Percentiles rank a stretch among this genome's conserved stretches.
Conservation (phyloP, 2,113 vertebrate genomes). For the Ailurus styani region DNA sequence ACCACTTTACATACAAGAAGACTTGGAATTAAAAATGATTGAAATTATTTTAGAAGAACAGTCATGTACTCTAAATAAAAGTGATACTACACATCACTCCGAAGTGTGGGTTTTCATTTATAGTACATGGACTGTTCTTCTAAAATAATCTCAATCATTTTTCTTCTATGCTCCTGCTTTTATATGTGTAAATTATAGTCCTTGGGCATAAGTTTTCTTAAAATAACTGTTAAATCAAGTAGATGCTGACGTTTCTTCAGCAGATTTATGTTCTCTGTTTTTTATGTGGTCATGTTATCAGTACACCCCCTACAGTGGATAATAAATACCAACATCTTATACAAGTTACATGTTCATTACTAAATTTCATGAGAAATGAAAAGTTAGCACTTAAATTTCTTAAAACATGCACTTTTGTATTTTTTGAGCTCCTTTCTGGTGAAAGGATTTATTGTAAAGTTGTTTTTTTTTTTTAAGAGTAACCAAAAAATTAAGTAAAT, state of each 20-base stretch:
- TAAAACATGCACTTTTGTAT: not conserved
- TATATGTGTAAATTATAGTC: not conserved
- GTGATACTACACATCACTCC: not conserved
- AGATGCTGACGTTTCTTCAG: not conserved
- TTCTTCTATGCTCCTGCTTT: constrained; percentile 6
- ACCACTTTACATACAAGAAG: not conserved
- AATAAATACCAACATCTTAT: not conserved
- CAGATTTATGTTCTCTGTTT: not conserved
- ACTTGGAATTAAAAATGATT: not conserved
- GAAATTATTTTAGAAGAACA: constrained; percentile 4
- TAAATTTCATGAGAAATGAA: constrained; percentile 17
- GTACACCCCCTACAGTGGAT: not conserved
- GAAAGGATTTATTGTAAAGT: not conserved
- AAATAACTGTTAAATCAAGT: not conserved
- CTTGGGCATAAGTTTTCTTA: not conserved
- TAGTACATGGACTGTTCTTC: not conserved
- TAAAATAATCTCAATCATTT: constrained; percentile 20
- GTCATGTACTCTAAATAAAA: not conserved
- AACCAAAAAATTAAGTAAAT: not conserved
- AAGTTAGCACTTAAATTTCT: not conserved
- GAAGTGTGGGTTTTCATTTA: constrained; percentile 23
- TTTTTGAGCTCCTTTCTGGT: not conserved
- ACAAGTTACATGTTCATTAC: not conserved
- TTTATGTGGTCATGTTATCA: not conserved
- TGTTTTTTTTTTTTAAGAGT: not conserved